A percentile compares a stretch with the other conserved stretches of the same genome.
These are phyloP conservation scores for Yponomeuta evonymella DNA, from an alignment of 2,888 invertebrate genomes.

Conservation along the genomic window DNA sequence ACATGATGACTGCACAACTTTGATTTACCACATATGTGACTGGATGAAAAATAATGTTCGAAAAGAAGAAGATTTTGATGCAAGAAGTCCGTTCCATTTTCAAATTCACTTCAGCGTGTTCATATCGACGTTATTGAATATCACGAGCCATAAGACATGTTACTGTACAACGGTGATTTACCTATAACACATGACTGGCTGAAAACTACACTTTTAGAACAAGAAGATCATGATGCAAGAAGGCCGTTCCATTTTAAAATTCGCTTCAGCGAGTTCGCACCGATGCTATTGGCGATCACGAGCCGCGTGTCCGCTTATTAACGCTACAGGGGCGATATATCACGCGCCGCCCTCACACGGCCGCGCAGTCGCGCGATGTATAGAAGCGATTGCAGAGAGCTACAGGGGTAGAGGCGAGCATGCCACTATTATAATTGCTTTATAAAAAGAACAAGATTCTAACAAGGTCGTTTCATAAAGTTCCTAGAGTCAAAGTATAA, in stretches of 20 bases:
- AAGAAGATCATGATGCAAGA: neutral
- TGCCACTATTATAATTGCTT: neutral
- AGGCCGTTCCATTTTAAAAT: slow-evolving; percentile 20
- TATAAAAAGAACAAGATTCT: too few relatives aligned
- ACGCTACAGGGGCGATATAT: slow-evolving; percentile 72
- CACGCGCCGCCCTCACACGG: slow-evolving; percentile 62
- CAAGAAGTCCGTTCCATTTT: neutral
- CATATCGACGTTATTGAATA: slow-evolving; percentile 56
- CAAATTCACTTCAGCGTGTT: slow-evolving; percentile 34
- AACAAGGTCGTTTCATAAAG: neutral
- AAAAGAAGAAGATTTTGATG: neutral
- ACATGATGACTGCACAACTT: slow-evolving; percentile 69
- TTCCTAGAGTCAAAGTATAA: too few relatives aligned
- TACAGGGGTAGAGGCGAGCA: neutral
- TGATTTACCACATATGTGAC: slow-evolving; percentile 62
- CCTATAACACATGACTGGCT: slow-evolving; percentile 43
- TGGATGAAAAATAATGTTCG: too few relatives aligned
- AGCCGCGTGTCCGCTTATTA: slow-evolving; percentile 70
- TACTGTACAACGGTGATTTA: slow-evolving; percentile 70
- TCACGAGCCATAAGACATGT: slow-evolving; percentile 59
- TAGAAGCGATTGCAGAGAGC: slow-evolving; percentile 6
- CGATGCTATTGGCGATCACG: slow-evolving; percentile 68
- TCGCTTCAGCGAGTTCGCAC: slow-evolving; percentile 34
- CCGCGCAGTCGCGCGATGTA: slow-evolving; percentile 1
- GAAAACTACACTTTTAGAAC: too few relatives aligned